These are phyloP conservation scores for Sander vitreus DNA, from an alignment of 2,113 vertebrate genomes.

Conservation along the genomic window DNA sequence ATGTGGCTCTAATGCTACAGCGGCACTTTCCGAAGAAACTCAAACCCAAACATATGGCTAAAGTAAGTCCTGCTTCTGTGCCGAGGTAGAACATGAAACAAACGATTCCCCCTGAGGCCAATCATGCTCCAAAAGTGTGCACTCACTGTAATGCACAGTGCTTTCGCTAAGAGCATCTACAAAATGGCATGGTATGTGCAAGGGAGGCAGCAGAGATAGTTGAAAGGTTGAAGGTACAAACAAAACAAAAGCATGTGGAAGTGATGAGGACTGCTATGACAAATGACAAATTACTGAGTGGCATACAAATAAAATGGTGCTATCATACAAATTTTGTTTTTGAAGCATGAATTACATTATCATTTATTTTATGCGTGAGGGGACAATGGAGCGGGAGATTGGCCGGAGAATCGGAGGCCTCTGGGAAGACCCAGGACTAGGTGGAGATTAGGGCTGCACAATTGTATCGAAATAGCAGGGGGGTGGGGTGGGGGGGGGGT, in stretches of 20 bases:
- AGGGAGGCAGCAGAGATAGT: not conserved
- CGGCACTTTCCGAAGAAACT: constrained; percentile 21
- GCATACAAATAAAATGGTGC: not conserved
- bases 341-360: not conserved
- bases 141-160: constrained; percentile 35
- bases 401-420: too few relatives aligned
- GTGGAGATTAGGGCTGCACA: too few relatives aligned
- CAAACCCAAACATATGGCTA: constrained; percentile 30
- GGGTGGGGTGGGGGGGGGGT: fast-evolving
- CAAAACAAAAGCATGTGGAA: not conserved
- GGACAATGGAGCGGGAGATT: too few relatives aligned
- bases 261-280: not conserved
- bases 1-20: constrained; percentile 39
- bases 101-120: constrained; percentile 27
- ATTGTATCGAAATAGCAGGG: too few relatives aligned
- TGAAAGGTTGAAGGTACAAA: not conserved
- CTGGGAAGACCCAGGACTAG: too few relatives aligned
- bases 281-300: not conserved
- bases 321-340: not conserved
- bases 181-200: constrained; percentile 10
- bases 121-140: constrained; percentile 28
- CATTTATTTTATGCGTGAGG: too few relatives aligned
- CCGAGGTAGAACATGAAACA: constrained; percentile 17
- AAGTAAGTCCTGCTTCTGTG: constrained; percentile 30
- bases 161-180: constrained; percentile 28